These are phyloP conservation scores for Canis aureus DNA, from an alignment of 2,113 vertebrate species.

Conservation along the genomic window DNA sequence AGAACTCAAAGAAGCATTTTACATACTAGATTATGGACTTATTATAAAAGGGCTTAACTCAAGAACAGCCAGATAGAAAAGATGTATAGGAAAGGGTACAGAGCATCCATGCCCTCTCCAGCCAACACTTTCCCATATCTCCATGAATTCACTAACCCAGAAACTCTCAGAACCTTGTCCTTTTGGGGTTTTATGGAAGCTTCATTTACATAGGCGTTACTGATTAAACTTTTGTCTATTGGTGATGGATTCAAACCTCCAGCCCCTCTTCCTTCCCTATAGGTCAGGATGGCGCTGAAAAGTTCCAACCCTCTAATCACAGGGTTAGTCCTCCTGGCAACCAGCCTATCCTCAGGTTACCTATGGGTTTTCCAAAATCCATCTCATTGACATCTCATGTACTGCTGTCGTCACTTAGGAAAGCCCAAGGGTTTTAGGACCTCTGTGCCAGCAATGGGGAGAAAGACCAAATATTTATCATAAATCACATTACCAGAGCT, in stretches of 20 bases:
- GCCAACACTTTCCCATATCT: background rate
- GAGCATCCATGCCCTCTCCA: background rate
- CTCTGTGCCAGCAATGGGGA: background rate
- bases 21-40: background rate
- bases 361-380: background rate
- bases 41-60: background rate
- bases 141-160: background rate
- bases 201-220: background rate
- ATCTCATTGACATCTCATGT: background rate
- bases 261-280: background rate
- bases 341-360: background rate
- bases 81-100: background rate
- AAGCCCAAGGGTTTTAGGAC: background rate
- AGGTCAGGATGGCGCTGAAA: background rate
- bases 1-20: background rate
- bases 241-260: background rate
- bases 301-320: background rate
- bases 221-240: background rate
- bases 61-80: background rate
- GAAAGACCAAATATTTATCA: background rate
- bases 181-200: background rate
- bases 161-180: background rate
- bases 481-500: background rate
- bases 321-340: background rate
- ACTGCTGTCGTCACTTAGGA: background rate